Evolutionary conservation across 2,888 invertebrate species (phyloP).

Genomic region (Imbricaverruca yamaguchii): DNA sequence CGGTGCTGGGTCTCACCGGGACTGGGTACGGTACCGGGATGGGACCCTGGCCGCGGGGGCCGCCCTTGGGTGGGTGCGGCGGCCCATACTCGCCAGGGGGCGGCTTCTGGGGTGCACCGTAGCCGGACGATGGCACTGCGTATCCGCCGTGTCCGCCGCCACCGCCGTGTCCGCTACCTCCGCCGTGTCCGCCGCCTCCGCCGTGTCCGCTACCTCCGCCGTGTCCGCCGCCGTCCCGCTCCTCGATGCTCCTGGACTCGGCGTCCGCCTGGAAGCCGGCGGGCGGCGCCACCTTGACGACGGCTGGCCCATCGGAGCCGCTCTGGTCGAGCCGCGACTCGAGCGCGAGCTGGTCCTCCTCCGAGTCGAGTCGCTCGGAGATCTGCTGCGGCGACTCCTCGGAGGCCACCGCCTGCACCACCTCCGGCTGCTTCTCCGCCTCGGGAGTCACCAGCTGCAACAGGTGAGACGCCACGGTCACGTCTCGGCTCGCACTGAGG

Average conservation of each 20-base stretch:
- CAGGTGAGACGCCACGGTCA: not conserved
- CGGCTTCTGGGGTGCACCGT: not conserved
- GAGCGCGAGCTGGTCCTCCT: slow-evolving; percentile 9
- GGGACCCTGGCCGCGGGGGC: slow-evolving; percentile 15
- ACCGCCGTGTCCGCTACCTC: not conserved
- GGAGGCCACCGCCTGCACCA: not conserved
- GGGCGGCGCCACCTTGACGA: not conserved
- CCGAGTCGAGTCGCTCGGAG: not conserved
- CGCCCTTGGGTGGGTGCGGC: slow-evolving; percentile 16
- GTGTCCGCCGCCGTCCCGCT: not conserved
- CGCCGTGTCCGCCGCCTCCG: not conserved
- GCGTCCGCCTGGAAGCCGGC: not conserved
- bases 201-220: not conserved
- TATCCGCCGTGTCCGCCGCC: not conserved
- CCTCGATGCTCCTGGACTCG: not conserved
- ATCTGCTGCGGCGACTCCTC: not conserved
- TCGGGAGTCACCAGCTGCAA: not conserved
- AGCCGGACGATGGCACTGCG: not conserved
- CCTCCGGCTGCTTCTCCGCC: not conserved
- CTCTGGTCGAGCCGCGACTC: not conserved
- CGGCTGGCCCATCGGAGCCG: not conserved
- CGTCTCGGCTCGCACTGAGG: not conserved
- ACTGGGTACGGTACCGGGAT: slow-evolving; percentile 16
- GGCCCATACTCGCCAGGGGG: slow-evolving; percentile 13
- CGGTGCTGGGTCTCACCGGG: not conserved